Evolutionary conservation across 1,140 invertebrate species (phyloP), one percentile per base, ranked within the genome.

Genomic region (Triops longicaudatus): DNA sequence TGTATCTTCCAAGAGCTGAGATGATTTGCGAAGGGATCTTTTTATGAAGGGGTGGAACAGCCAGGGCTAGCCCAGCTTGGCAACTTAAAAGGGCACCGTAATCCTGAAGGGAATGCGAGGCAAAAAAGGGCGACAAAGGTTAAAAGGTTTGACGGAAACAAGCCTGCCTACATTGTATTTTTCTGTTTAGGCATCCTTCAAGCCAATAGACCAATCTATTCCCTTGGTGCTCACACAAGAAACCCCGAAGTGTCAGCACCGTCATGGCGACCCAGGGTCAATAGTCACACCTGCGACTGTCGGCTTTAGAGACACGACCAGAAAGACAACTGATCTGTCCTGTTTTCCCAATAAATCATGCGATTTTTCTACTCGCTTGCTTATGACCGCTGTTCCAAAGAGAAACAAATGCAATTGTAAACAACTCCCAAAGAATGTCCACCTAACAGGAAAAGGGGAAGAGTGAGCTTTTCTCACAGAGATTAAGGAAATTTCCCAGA

Each of bases 71-170:
- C 50, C 50, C 50, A 63, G 17, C 50, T 63, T 63, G 50, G 50
- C 50, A 63, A 63, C 50, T 63, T 37, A 63, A 63, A 63, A 63
- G 50, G 50, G 50, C 50, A 63, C 50, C 50, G 50, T 63, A 63
- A 63, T 63, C 50, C 50, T 63, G 10, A 63, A 63, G 50, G 50
- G 50, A 63, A 63, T 63, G 50, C 50, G 50, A 63, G 0, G 50
- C 50, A 63, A 63, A 63, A 63, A 63, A 22, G 50, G 50, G 50
- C 50, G 50, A 63, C 17, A 63, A 63, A 63, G 50, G 50, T 63
- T 63, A 63, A 63, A 63, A 63, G 50, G 50, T 63, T 63, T 63
- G 50, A 22, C 50, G 22, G 50, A 63, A 63, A 63, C 50, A 63
- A 63, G 9, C 50, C 50, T 63, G 50, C 31, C 31, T 37, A 63